A percentile compares a stretch with the other conserved stretches of the same genome.
phyloP scores from a whole-genome alignment of 2,888 invertebrate species.

The Spodoptera picta region DNA sequence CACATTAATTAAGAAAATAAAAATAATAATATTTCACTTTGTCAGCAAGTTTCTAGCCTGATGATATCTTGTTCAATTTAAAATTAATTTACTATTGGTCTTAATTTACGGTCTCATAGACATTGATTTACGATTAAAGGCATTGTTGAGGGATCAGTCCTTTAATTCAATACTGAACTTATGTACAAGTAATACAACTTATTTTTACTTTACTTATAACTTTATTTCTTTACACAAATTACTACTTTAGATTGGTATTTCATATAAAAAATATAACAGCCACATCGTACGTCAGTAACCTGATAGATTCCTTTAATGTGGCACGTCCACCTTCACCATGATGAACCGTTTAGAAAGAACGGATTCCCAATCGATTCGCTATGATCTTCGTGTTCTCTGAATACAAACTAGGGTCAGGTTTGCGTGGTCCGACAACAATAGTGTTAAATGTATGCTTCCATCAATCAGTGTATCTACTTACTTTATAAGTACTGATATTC shows the following conservation, averaged over 20 bases:
- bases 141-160: too few relatives aligned
- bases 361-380: conserved; percentile 33
- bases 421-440: conserved; percentile 44
- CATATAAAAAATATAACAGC: too few relatives aligned
- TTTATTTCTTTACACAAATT: too few relatives aligned
- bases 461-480: conserved; percentile 14
- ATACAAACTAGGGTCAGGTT: conserved; percentile 48
- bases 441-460: conserved; percentile 36
- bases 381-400: conserved; percentile 29
- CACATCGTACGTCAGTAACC: not conserved
- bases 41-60: too few relatives aligned
- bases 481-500: conserved; percentile 3
- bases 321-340: conserved; percentile 12
- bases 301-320: conserved; percentile 14
- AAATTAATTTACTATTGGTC: too few relatives aligned
- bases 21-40: conserved; percentile 1
- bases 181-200: too few relatives aligned
- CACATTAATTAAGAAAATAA: not conserved
- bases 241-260: too few relatives aligned
- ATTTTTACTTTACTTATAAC: too few relatives aligned
- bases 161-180: too few relatives aligned
- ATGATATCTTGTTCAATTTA: too few relatives aligned
- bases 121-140: too few relatives aligned
- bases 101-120: too few relatives aligned
- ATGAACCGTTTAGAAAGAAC: conserved; percentile 48